Conservation (phyloP, 2,113 vertebrate species). For the Diphyllodes magnificus region DNA sequence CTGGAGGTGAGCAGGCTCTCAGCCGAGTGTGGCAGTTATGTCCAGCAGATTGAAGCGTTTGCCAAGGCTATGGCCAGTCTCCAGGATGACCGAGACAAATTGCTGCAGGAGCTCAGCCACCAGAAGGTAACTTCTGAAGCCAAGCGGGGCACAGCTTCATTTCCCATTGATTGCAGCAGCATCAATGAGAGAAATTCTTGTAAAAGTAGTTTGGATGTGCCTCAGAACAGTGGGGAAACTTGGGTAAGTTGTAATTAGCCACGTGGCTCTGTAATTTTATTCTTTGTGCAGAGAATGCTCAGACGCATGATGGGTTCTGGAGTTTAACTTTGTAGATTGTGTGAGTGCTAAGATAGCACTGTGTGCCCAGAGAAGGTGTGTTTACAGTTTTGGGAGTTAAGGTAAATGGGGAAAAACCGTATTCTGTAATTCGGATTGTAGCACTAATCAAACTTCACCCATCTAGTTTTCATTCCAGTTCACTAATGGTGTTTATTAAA, state of each 20-base stretch:
- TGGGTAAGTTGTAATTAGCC: constrained; percentile 65
- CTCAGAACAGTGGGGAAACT: constrained; percentile 48
- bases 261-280: neutral
- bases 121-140: constrained; percentile 68
- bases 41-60: constrained; percentile 78
- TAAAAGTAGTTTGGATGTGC: constrained; percentile 32
- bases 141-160: constrained; percentile 55
- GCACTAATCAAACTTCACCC: neutral
- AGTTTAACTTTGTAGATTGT: neutral
- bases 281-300: neutral
- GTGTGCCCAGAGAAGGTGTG: neutral
- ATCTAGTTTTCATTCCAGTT: neutral
- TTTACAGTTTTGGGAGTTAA: neutral
- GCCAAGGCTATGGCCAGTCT: constrained; percentile 87
- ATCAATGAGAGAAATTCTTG: constrained; percentile 41
- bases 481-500: constrained; percentile 2
- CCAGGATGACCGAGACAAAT: constrained; percentile 81
- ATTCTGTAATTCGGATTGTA: neutral
- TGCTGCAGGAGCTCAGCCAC: constrained; percentile 74
- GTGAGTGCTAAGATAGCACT: neutral
- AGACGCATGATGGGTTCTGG: neutral
- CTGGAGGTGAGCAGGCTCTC: constrained; percentile 65
- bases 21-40: constrained; percentile 62
- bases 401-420: neutral
- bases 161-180: neutral